Percentiles rank a stretch among this genome's conserved stretches.
These are phyloP conservation scores for Dicranocentrus wangi DNA, from an alignment of 2,888 invertebrate genomes.

Conservation along the genomic window DNA sequence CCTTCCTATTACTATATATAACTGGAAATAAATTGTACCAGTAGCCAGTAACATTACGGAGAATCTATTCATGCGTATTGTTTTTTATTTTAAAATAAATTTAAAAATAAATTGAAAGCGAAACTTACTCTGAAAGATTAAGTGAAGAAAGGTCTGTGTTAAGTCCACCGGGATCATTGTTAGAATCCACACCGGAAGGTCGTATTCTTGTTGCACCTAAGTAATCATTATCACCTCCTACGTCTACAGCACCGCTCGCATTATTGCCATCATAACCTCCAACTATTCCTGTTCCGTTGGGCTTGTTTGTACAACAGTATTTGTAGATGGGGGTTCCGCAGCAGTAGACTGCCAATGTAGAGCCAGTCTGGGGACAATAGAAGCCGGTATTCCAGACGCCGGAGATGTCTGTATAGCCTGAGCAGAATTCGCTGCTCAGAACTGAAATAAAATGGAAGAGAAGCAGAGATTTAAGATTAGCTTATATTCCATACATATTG, in stretches of 20 bases:
- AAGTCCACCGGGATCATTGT: conserved; percentile 16
- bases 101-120: background rate
- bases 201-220: background rate
- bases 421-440: conserved; percentile 59
- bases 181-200: background rate
- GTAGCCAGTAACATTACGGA: too few relatives aligned
- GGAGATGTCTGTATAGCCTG: conserved; percentile 73
- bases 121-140: conserved; percentile 15
- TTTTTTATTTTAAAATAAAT: background rate
- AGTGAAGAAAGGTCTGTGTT: background rate
- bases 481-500: background rate
- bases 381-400: conserved; percentile 75
- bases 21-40: too few relatives aligned
- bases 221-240: background rate
- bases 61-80: too few relatives aligned
- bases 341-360: conserved; percentile 74
- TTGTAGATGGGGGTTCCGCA: conserved; percentile 74
- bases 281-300: conserved; percentile 42
- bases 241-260: background rate
- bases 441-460: conserved; percentile 30
- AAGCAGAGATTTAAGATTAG: background rate
- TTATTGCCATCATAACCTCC: background rate
- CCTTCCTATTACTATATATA: too few relatives aligned
- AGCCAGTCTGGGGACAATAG: conserved; percentile 74
- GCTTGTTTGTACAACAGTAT: conserved; percentile 74